Base-by-base conservation (phyloP, 1,140 invertebrate species). In the Leucophenga varia region DNA sequence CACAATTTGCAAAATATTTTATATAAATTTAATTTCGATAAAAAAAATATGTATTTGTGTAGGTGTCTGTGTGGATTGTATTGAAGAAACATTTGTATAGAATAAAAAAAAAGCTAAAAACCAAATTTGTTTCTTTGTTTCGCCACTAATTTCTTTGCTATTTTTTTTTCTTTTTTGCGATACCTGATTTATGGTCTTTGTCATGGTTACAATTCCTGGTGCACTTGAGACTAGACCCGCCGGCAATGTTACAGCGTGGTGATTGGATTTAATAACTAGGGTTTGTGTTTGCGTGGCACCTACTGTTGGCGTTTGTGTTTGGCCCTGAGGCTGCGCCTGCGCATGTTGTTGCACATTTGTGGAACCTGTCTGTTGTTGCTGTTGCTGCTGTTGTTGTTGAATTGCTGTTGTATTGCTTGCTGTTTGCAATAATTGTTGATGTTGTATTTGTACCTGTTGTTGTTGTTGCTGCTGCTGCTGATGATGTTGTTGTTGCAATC, bases 141-240 rank as follows among this genome's bases (percentile, higher is more conserved):
- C n/a, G n/a, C n/a, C n/a, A n/a, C n/a, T n/a, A n/a, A n/a, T n/a
- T n/a, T n/a, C n/a, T n/a, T n/a, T n/a, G n/a, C n/a, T n/a, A n/a
- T n/a, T n/a, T n/a, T n/a, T n/a, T n/a, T n/a, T n/a, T n/a, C n/a
- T n/a, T 3, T 6, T 19, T 35, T 2, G 2, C 49, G 61, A 68
- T 72, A 74, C 71, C 71, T 74, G 71, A 64, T 74, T 73, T 51
- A 74, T 69, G 61, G 71, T 73, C 65, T 74, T 74, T 55, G 71
- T 74, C 71, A 74, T 74, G 57, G 71, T 74, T 68, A 74, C 71
- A 50, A 74, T 73, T 73, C 71, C 70, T 68, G 71, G 71, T 73
- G 71, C 70, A 74, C 70, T 74, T 69, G 70, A 73, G 55, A 74
- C 71, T 64, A 74, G 57, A 68, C 71, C 71, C 67, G 71, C 71